Base-by-base conservation (phyloP, 2,888 invertebrate species). In the Sphecodes monilicornis region DNA sequence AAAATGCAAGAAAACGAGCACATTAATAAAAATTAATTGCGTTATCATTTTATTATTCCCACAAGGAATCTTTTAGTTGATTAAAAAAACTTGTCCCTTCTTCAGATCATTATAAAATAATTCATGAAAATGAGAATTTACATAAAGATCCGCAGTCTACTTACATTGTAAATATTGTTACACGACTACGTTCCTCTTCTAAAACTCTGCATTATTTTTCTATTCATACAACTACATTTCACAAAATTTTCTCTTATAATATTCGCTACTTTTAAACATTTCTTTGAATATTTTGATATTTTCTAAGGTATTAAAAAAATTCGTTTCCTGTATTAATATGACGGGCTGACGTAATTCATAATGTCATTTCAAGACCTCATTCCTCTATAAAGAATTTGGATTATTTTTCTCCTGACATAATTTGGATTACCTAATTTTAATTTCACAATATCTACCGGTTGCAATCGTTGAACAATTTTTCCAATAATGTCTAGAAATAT, bases 21-120 rank as follows among this genome's bases (percentile, higher is more conserved):
- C n/a, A 54, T 54, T n/a, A 54, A n/a, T 54, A 54, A 54, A 3
- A 54, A n/a, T n/a, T 3, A 54, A 11, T 54, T 11, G 54, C n/a
- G 11, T n/a, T 54, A n/a, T n/a, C 54, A 11, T 54, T 54, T 54
- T n/a, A n/a, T n/a, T 3, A 11, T 54, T n/a, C 1, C 4, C n/a
- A n/a, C 54, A 1, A 54, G 54, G 4, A 54, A 54, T 10, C 11
- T 54, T n/a, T 11, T 54, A 8, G 22, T 50, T 4, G 50, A n/a
- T 11, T n/a, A 2, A 54, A 11, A 54, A 54, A 2, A 36, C 3
- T 36, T 36, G 2, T 36, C 11, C n/a, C 11, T 54, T 1, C 11
- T 54, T 54, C n/a, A 54, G 54, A 54, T n/a, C n/a, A n/a, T n/a
- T 54, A n/a, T 54, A 54, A n/a, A 54, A 54, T 54, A 54, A 54